Percentiles rank a stretch among this genome's conserved stretches.
phyloP scores from a whole-genome alignment of 2,888 invertebrate species.

The Tachystola acroxantha region DNA sequence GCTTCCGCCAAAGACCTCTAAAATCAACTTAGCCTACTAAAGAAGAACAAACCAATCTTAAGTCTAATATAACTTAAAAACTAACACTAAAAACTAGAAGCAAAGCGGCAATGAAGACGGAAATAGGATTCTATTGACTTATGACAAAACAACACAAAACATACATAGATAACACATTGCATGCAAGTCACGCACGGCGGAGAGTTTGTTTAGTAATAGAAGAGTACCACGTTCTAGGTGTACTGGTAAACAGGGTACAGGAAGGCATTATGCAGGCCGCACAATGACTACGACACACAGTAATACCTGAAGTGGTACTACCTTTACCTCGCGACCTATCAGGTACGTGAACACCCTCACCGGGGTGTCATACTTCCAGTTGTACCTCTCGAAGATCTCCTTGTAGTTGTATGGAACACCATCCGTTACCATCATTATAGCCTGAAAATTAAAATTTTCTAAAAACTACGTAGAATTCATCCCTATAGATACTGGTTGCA shows the following conservation, averaged over 20 bases:
- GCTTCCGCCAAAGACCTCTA: neutral
- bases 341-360: constrained; percentile 98
- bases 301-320: constrained; percentile 76
- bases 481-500: too few relatives aligned
- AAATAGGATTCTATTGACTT: constrained; percentile 20
- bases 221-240: constrained; percentile 72
- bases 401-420: constrained; percentile 97
- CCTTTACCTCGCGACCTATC: constrained; percentile 92
- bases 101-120: constrained; percentile 47
- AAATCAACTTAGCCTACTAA: neutral
- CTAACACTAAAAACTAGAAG: constrained; percentile 35
- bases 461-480: too few relatives aligned
- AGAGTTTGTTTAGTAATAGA: constrained; percentile 31
- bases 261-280: constrained; percentile 74
- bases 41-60: constrained; percentile 2
- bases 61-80: constrained; percentile 4
- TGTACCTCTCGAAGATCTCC: constrained; percentile 94
- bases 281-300: constrained; percentile 77
- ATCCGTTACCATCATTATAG: constrained; percentile 99
- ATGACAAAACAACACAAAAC: neutral
- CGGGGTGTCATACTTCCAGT: constrained; percentile 89
- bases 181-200: constrained; percentile 9
- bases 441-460: constrained; percentile 83
- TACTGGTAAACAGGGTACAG: constrained; percentile 63
- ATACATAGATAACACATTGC: neutral